Evolutionary conservation across 2,113 vertebrate species (phyloP).

Genomic region (Saguinus midas): DNA sequence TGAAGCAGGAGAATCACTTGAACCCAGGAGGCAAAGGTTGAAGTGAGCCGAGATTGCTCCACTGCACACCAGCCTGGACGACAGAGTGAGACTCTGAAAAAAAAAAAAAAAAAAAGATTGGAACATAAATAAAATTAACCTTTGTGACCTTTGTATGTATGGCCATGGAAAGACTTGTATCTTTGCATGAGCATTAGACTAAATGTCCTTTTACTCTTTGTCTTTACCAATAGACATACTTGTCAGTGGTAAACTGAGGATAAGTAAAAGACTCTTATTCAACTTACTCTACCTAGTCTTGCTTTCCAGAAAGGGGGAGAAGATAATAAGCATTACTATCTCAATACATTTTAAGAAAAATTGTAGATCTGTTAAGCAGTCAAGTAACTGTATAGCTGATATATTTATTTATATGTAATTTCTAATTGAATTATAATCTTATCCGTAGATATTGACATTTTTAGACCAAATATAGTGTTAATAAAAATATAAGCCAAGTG

Average conservation of each 20-base stretch:
- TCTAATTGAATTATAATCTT: constrained; percentile 29
- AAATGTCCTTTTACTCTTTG: not conserved
- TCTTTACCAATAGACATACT: not conserved
- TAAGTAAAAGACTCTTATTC: not conserved
- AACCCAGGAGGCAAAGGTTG: too few relatives aligned
- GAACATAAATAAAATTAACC: not conserved
- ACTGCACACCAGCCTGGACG: too few relatives aligned
- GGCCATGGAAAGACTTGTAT: not conserved
- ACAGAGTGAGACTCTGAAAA: too few relatives aligned
- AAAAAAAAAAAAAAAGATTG: not conserved
- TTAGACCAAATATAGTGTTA: not conserved
- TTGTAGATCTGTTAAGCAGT: not conserved
- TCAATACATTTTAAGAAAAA: not conserved
- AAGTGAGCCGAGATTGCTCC: too few relatives aligned
- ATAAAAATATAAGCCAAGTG: not conserved
- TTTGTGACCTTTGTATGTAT: not conserved
- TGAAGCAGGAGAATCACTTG: too few relatives aligned
- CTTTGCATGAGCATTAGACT: not conserved
- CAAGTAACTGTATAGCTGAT: constrained; percentile 1
- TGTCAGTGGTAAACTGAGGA: not conserved
- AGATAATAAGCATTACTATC: not conserved
- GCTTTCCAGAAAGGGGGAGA: not conserved
- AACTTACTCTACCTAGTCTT: not conserved
- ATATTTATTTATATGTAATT: not conserved
- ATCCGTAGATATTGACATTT: not conserved